Conservation (phyloP, 1,140 invertebrate genomes). For the Drosophila chauvacae region DNA sequence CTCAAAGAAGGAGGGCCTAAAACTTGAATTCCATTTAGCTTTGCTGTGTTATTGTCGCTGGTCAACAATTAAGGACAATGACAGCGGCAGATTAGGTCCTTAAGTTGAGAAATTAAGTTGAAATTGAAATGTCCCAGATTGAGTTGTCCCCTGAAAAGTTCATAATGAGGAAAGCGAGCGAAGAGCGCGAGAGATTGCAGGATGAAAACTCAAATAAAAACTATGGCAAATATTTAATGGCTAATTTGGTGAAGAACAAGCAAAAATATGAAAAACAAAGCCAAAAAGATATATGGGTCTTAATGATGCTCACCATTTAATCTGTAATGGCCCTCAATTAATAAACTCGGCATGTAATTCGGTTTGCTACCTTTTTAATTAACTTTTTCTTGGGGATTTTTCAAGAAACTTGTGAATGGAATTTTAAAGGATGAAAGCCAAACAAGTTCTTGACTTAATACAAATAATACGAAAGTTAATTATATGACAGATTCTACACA, state of each 20-base stretch:
- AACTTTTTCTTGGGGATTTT: neutral
- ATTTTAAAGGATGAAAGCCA: neutral
- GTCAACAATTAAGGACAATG: conserved; percentile 78
- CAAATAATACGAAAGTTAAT: neutral
- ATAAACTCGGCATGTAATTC: neutral
- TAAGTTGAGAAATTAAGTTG: conserved; percentile 77
- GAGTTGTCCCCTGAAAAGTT: conserved; percentile 46
- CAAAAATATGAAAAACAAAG: neutral
- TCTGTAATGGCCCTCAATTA: conserved; percentile 1
- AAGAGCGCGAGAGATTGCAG: conserved; percentile 3
- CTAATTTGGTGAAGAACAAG: conserved; percentile 6
- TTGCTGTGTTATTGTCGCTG: conserved; percentile 53
- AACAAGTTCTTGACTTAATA: neutral
- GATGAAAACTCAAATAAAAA: conserved; percentile 43
- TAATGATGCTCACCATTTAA: conserved; percentile 9
- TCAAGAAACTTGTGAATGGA: too few species aligned
- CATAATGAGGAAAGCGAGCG: conserved; percentile 33
- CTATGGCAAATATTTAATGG: conserved; percentile 27
- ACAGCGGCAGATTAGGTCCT: conserved; percentile 71
- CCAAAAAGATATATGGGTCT: neutral
- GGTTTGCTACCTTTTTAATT: neutral
- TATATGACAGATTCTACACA: neutral
- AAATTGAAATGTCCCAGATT: conserved; percentile 69
- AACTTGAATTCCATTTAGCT: conserved; percentile 67
- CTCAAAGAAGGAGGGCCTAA: conserved; percentile 32